Evolutionary conservation across 2,113 vertebrate species (phyloP).

Genomic region (Calyptommatus sinebrachiatus): DNA sequence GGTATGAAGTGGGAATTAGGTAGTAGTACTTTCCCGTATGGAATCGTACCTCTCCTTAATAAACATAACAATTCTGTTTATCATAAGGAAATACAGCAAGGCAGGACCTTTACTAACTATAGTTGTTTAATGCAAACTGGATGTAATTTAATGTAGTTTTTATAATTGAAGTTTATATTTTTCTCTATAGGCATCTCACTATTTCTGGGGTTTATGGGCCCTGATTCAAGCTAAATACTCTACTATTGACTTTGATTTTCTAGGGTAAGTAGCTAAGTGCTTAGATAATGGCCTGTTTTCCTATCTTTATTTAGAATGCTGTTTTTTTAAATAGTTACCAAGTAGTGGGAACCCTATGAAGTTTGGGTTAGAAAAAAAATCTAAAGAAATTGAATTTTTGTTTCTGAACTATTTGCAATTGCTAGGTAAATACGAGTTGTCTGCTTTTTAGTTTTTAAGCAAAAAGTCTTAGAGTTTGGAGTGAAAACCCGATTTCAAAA

Average conservation of each 20-base stretch:
- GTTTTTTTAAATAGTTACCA: background rate
- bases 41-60: too few species aligned
- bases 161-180: background rate
- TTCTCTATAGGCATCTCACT: constrained; percentile 90
- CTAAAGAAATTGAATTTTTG: background rate
- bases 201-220: constrained; percentile 98
- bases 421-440: background rate
- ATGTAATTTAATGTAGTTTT: background rate
- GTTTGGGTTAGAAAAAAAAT: background rate
- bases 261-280: constrained; percentile 80
- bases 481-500: background rate
- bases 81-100: background rate
- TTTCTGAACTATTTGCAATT: background rate
- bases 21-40: too few species aligned
- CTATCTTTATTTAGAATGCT: background rate
- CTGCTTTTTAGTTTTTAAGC: background rate
- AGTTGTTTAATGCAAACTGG: background rate
- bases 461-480: background rate
- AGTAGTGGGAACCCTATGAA: background rate
- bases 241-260: constrained; percentile 96
- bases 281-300: too few species aligned
- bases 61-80: background rate
- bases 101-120: background rate
- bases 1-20: too few species aligned
- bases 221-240: constrained; percentile 97